Evolutionary conservation across 1,140 invertebrate genomes (phyloP), one percentile per base, ranked within the genome.

Genomic region (Asbolus verrucosus): DNA sequence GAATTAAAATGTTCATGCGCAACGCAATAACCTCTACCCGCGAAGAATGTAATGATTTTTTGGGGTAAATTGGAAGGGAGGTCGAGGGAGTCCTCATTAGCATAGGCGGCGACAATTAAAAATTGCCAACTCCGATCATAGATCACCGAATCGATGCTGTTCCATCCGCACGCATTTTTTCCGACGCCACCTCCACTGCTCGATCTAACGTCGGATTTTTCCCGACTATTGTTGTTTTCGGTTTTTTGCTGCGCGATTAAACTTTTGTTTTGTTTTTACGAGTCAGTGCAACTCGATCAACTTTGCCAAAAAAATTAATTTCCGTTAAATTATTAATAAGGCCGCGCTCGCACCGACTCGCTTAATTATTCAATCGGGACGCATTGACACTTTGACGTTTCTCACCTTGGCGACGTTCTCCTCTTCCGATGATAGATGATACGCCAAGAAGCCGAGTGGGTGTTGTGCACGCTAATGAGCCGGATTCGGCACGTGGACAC

Each of bases 1-100:
- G 78, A 80, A 80, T 80, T 80, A 80, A 80, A 79, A 80, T 79
- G 79, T 80, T 78, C 77, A 80, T 78, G 79, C 79, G 75, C 75
- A 73, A 71, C 73, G 73, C 73, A 71, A 74, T 75, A 76, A 76
- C 76, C 74, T 70, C 67, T 71, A 68, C 70, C 75, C 74, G 76
- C 74, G 79, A 80, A 80, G 77, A 79, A 79, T 78, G 78, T 80
- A 80, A 80, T 80, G 79, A 80, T 80, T 80, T 80, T 80, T 80
- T 80, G 79, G 79, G 75, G 72, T 72, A 71, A 73, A 74, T 54
- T 71, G 72, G 70, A 63, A n/a, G 59, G 70, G 70, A 54, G 72
- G 46, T 19, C 60, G 36, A 41, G 73, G 72, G 50, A 72, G 71
- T 70, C 72, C 77, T 78, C 77, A 78, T 78, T 78, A 78, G 77